Base-by-base conservation (phyloP, 2,888 invertebrate genomes). In the Agrypnus murinus region DNA sequence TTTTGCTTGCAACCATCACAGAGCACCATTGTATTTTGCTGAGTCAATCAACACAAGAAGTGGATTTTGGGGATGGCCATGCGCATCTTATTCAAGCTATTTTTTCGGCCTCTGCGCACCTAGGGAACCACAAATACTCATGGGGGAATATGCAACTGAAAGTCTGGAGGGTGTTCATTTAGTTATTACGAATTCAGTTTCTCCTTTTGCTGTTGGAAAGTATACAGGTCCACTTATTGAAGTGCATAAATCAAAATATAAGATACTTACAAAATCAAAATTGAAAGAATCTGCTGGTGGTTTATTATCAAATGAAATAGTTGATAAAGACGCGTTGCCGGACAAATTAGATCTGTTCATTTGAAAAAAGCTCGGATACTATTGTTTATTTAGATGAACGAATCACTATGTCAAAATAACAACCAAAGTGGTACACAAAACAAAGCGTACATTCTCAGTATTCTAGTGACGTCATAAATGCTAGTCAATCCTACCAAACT, bases 1-100 rank as follows among this genome's bases (percentile, higher is more conserved):
- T 0, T 89, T 91, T 77, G 89, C 89, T 0, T 92, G 92, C 77
- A 89, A 89, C 73, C 91, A 92, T 80, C 90, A 91, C 72, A 84
- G 91, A 58, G 89, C 92, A 0, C 89, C 90, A 0, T 83, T 87
- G 4, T 92, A 92, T 77, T 92, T 88, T 75, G 87, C 90, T 0
- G 92, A 92, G 80, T 91, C 91, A 0, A 89, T 92, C 59, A 89
- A 89, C 72, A 87, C 88, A 0, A 77, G 83, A n/a, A 81, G 85
- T 43, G 92, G 92, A 0, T 92, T 92, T 80, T 92, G 90, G 89
- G 91, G 90, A 5, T 91, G 91, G 89, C 86, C 87, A 0, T 92
- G 92, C 77, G 84, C 87, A 6, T 88, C 88, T 0, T 90, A 89
- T 74, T 82, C 89, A 2, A 82, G 87, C 9, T 91, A 90, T 77